Evolutionary conservation across 2,113 vertebrate species (phyloP), one percentile per base, ranked within the genome.

Genomic region (Myrmophylax atrothorax): DNA sequence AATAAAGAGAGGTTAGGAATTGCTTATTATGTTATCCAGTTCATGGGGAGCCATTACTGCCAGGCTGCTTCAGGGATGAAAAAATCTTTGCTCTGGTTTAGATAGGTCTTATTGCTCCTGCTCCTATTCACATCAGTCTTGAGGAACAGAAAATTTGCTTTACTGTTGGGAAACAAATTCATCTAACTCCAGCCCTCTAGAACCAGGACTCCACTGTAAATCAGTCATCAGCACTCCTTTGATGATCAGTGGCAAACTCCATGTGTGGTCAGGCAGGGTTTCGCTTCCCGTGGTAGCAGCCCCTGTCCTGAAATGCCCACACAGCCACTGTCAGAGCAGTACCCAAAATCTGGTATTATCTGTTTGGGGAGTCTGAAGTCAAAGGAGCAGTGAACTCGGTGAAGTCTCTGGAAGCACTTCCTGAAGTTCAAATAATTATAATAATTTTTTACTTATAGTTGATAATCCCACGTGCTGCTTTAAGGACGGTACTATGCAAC

Each of bases 371-470:
- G 15, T 5, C 47, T 12, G 8, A 38, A 63, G 60, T 37, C 4
- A 3, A 81, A 81, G 72, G 40, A 76, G 7, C 14, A 25, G 58
- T 63, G 35, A 88, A 74, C 1, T 2, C 0, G 0, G 31, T 1
- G 8, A 84, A 84, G 35, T 74, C 42, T 83, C 50, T 7, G 6
- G 75, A 92, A 85, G 59, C 40, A 63, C 29, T 63, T 95, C 37
- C 50, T 70, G 55, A 83, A 53, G 18, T 73, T 47, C 1, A 2
- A 85, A 47, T 69, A 19, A 73, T 77, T 93, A 52, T 31, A 83
- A 37, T 60, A 9, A 38, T 94, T 91, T 63, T 83, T 77, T 18
- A 18, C 77, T 69, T 77, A 24, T 20, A 52, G 18, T 24, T 69
- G 35, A 47, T 85, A 62, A 79, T 66, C 37, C 29, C 29, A 80